Evolutionary conservation across 2,888 invertebrate species (phyloP).

Genomic region (Cetonia aurata): DNA sequence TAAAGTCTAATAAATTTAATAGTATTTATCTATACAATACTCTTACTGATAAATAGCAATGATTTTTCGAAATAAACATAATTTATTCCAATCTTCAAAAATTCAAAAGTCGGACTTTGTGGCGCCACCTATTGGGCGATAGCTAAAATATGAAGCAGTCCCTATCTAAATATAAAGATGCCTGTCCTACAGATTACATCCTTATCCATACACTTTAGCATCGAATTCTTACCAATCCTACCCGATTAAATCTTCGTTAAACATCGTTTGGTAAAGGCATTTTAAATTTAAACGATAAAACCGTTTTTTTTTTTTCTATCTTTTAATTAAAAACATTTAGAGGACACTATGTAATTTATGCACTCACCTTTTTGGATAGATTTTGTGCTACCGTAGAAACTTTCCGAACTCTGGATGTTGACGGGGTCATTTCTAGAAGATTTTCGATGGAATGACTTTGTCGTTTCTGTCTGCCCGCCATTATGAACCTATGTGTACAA

Average conservation of each 20-base stretch:
- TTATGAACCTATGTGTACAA: conserved; percentile 46
- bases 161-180: not conserved
- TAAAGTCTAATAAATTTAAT: too few relatives aligned
- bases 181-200: conserved; percentile 13
- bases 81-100: too few relatives aligned
- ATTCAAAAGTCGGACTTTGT: not conserved
- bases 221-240: too few relatives aligned
- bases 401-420: conserved; percentile 60
- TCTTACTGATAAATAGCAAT: too few relatives aligned
- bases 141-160: not conserved
- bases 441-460: conserved; percentile 70
- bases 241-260: too few relatives aligned
- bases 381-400: conserved; percentile 37
- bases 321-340: not conserved
- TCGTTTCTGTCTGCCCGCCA: conserved; percentile 67
- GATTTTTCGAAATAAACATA: too few relatives aligned
- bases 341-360: not conserved
- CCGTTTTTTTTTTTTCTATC: too few relatives aligned
- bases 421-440: conserved; percentile 67
- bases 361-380: conserved; percentile 42
- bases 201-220: not conserved
- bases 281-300: too few relatives aligned
- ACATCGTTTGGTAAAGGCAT: too few relatives aligned
- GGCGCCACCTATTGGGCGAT: conserved; percentile 1
- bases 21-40: too few relatives aligned